Base-by-base conservation (phyloP, 2,113 vertebrate genomes). In the Arothron firmamentum region DNA sequence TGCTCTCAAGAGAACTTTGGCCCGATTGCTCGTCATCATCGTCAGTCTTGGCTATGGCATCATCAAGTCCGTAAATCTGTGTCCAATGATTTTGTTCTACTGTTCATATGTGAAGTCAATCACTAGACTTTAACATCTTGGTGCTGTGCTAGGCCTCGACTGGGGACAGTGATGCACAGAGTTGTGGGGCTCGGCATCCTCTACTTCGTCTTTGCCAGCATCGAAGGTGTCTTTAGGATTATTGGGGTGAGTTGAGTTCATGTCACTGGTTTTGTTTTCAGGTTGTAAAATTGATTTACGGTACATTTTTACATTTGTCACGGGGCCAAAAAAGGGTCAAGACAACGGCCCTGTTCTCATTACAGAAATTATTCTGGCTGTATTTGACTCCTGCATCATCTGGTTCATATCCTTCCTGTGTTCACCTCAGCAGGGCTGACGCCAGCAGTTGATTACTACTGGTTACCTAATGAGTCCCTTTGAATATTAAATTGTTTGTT, bases 31-130 rank as follows among this genome's bases (percentile, higher is more conserved):
- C 0, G 94, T 95, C 78, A 93, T 94, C 83, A 93, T 95, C 5
- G 93, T 95, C 79, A 94, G 94, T 83, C 85, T 95, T 19, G 94
- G 94, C 13, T 95, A 95, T 5, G 93, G 94, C 51, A 95, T 95
- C 20, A 89, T 95, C n/a, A 95, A 94, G 94, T 95, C 85, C 78
- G 93, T 90, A 25, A 54, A 0, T 7, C n/a, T 8, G 19, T 28
- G 15, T 70, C 10, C 58, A 1, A 14, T 14, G 1, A 54, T 48
- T 51, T 5, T 31, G 16, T 47, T 0, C 47, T 38, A 21, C 50
- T 41, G 49, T 23, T 51, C 14, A n/a, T 2, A 6, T 14, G 43
- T 45, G 3, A 5, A 17, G 6, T n/a, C 15, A 10, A 13, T 42
- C 19, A 49, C 14, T 17, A 16, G 9, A 3, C 9, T 43, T 43